Conservation (phyloP, 2,888 invertebrate species). For the Malachius bipustulatus region DNA sequence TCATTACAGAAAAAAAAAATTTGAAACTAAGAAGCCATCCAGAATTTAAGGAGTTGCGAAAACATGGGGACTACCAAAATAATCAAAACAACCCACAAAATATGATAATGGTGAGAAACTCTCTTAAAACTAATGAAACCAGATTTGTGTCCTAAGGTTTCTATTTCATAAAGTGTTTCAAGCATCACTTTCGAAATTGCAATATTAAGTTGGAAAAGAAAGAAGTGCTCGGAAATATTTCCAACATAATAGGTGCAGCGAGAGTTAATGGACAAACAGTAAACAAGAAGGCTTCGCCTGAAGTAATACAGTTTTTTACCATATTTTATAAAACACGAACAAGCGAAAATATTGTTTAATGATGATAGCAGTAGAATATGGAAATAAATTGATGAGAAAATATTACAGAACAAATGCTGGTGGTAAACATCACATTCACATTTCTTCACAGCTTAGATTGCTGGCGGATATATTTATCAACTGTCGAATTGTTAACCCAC, state of each 20-base stretch:
- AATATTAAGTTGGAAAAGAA: too few species aligned
- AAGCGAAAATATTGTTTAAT: background rate
- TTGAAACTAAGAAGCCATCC: too few species aligned
- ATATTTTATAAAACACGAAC: background rate
- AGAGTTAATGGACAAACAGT: too few species aligned
- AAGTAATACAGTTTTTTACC: background rate
- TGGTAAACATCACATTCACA: too few species aligned
- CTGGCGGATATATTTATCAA: background rate
- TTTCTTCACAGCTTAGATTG: too few species aligned
- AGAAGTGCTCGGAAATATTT: too few species aligned
- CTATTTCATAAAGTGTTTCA: background rate
- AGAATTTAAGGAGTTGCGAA: background rate
- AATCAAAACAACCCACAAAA: background rate
- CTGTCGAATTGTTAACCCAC: too few species aligned
- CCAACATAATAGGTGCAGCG: background rate
- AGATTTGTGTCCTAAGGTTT: background rate
- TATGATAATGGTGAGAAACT: background rate
- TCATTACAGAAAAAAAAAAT: too few species aligned
- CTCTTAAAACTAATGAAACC: background rate
- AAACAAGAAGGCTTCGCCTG: background rate
- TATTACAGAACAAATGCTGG: slow-evolving; percentile 3
- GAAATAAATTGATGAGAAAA: background rate
- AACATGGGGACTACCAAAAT: background rate
- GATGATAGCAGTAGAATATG: background rate
- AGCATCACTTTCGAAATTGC: too few species aligned